Evolutionary conservation across 2,797 vertebrate species (phyloP).

Genomic region (Sebastolobus alascanus): DNA sequence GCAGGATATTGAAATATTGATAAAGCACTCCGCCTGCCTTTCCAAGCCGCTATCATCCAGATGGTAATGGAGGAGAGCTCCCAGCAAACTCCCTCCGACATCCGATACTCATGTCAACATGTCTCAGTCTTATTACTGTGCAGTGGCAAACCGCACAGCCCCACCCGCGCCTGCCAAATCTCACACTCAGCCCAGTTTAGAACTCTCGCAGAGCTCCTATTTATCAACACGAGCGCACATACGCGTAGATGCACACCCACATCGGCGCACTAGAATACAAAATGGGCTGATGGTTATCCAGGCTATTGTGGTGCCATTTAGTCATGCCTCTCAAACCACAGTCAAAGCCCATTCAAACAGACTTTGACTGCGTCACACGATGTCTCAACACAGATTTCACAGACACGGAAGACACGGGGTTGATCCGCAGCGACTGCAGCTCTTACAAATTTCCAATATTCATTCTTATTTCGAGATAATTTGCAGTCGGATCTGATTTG

Average conservation of each 20-base stretch:
- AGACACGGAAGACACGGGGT: slow-evolving; percentile 28
- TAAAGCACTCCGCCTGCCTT: slow-evolving; percentile 22
- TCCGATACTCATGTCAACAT: slow-evolving; percentile 77
- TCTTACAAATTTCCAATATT: slow-evolving; percentile 13
- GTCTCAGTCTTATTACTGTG: slow-evolving; percentile 62
- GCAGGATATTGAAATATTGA: slow-evolving; percentile 56
- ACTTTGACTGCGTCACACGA: slow-evolving; percentile 14
- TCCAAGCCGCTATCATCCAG: slow-evolving; percentile 64
- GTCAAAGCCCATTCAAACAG: slow-evolving; percentile 53
- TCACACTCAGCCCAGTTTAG: slow-evolving; percentile 68
- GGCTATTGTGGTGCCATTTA: slow-evolving; percentile 56
- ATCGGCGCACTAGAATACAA: slow-evolving; percentile 22
- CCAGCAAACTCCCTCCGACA: slow-evolving; percentile 61
- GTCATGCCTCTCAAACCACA: slow-evolving; percentile 58
- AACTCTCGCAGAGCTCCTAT: slow-evolving; percentile 39
- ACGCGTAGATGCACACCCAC: slow-evolving; percentile 27
- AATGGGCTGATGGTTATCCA: slow-evolving; percentile 53
- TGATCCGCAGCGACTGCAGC: slow-evolving; percentile 3
- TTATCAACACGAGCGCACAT: slow-evolving; percentile 53
- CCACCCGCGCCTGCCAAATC: slow-evolving; percentile 62
- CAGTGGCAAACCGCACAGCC: slow-evolving; percentile 67
- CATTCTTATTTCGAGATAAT: slow-evolving; percentile 26
- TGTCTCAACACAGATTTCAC: slow-evolving; percentile 36
- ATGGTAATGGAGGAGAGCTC: slow-evolving; percentile 55
- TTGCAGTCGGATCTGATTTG: slow-evolving; percentile 23